These are phyloP conservation scores for Gallinago nigripennis DNA, from an alignment of 2,797 vertebrate species.

Conservation along the genomic window DNA sequence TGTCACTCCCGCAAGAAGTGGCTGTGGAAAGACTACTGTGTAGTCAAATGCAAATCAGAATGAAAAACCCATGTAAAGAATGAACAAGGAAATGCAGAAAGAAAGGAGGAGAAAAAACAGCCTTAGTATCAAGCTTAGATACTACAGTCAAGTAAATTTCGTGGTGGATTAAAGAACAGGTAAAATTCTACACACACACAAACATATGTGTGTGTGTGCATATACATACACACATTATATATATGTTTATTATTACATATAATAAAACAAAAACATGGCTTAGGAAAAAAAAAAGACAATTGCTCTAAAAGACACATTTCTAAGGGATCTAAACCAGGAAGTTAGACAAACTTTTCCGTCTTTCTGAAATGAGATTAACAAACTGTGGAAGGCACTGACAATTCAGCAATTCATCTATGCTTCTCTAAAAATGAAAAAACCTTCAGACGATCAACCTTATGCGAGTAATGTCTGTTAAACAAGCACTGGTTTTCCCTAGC, in stretches of 20 bases:
- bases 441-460: not conserved
- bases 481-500: not conserved
- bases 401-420: not conserved
- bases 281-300: not conserved
- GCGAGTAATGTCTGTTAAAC: not conserved
- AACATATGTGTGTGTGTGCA: fast-evolving
- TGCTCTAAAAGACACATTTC: not conserved
- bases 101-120: not conserved
- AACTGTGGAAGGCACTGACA: not conserved
- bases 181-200: not conserved
- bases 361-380: not conserved
- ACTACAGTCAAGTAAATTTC: not conserved
- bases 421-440: not conserved
- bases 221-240: not conserved
- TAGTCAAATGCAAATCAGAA: too few relatives aligned
- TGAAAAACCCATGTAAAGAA: not conserved
- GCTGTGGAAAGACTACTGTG: fast-evolving
- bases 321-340: not conserved
- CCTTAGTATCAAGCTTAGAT: not conserved
- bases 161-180: not conserved
- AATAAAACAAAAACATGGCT: not conserved
- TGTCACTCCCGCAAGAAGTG: not conserved
- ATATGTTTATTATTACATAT: not conserved
- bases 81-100: not conserved
- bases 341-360: not conserved